Evolutionary conservation across 2,888 invertebrate genomes (phyloP).

Genomic region (Chydorus sphaericus): DNA sequence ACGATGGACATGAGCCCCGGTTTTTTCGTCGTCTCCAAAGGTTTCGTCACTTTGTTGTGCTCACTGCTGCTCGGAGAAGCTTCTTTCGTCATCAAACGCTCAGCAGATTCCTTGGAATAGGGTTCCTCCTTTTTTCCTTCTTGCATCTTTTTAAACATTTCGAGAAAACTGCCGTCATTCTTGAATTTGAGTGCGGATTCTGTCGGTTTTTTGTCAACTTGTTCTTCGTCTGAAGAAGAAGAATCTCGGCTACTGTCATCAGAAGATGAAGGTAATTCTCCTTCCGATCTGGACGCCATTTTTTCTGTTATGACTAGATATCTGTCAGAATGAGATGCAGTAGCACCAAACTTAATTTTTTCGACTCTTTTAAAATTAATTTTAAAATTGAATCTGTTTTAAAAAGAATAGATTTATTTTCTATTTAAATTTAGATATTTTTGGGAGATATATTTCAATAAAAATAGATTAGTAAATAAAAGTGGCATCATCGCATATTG

Average conservation of each 20-base stretch:
- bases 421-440: too few relatives aligned
- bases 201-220: background rate
- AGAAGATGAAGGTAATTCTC: background rate
- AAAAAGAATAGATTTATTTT: too few relatives aligned
- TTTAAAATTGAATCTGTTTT: too few relatives aligned
- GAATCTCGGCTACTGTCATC: background rate
- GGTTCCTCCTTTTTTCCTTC: slow-evolving; percentile 33
- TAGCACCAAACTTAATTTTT: too few relatives aligned
- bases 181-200: slow-evolving; percentile 46
- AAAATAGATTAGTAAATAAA: too few relatives aligned
- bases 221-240: background rate
- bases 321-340: too few relatives aligned
- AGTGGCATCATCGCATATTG: too few relatives aligned
- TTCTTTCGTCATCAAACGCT: too few relatives aligned
- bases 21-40: background rate
- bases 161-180: slow-evolving; percentile 80
- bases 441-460: too few relatives aligned
- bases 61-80: too few relatives aligned
- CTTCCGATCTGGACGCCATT: background rate
- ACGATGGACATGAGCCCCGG: slow-evolving; percentile 8
- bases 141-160: slow-evolving; percentile 82
- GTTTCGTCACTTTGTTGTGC: background rate
- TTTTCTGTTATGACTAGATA: too few relatives aligned
- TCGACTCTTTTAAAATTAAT: too few relatives aligned
- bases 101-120: background rate